These are phyloP conservation scores for Onychomys arenicola DNA, from an alignment of 2,797 vertebrate genomes.

Conservation along the genomic window DNA sequence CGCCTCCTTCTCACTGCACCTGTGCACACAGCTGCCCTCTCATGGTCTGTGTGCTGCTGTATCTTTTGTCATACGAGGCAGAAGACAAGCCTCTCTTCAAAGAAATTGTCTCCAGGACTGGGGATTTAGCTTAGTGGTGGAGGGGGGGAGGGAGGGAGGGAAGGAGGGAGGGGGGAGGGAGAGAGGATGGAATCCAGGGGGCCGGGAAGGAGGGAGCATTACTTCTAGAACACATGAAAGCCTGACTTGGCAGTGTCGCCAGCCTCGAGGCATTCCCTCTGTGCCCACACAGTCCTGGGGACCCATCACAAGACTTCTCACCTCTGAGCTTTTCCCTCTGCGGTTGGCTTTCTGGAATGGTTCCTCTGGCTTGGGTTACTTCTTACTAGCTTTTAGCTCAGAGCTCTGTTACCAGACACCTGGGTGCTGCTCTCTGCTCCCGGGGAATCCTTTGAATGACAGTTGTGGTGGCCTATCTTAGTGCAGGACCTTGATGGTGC, in stretches of 20 bases:
- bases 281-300: background rate
- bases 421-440: background rate
- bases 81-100: slow-evolving; percentile 1
- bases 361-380: slow-evolving; percentile 69
- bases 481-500: background rate
- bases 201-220: too few species aligned
- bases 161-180: too few species aligned
- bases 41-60: background rate
- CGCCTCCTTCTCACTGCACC: background rate
- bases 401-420: slow-evolving; percentile 68
- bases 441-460: slow-evolving; percentile 65
- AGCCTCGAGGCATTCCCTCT: background rate
- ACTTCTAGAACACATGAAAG: background rate
- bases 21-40: background rate
- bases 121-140: background rate
- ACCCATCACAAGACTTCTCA: background rate
- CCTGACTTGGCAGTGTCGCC: background rate
- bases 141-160: background rate
- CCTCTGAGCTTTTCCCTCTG: background rate
- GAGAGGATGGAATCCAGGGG: background rate
- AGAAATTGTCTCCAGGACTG: background rate
- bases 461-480: slow-evolving; percentile 59
- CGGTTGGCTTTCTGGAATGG: slow-evolving; percentile 65
- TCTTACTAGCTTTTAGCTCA: slow-evolving; percentile 32
- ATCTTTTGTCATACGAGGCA: background rate